phyloP scores from a whole-genome alignment of 2,797 vertebrate species.

The Trachops cirrhosus region DNA sequence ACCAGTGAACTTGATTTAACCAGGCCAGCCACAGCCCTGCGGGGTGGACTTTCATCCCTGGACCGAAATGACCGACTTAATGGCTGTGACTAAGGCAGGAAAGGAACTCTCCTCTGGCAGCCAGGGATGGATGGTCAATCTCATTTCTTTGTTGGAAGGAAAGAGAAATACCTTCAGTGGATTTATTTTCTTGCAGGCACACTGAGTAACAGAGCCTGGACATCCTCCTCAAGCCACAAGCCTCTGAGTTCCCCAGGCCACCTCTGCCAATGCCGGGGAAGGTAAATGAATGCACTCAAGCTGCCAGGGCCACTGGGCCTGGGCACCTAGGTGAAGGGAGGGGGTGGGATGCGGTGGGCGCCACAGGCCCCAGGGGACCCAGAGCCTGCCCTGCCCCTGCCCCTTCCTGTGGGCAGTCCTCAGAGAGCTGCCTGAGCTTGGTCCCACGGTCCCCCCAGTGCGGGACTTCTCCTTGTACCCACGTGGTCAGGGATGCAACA shows the following conservation, averaged over 20 bases:
- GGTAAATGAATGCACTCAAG: background rate
- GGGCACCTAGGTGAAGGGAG: background rate
- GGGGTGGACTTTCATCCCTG: background rate
- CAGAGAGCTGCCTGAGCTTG: background rate
- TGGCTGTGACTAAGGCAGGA: background rate
- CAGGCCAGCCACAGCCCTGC: background rate
- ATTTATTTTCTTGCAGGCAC: slow-evolving; percentile 23
- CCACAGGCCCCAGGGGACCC: background rate
- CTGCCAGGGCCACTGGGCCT: background rate
- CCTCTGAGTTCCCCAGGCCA: background rate
- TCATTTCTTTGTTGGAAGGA: slow-evolving; percentile 35
- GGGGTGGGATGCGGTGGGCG: background rate
- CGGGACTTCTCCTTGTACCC: background rate
- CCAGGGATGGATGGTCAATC: background rate
- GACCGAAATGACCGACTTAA: background rate
- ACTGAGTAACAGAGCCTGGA: slow-evolving; percentile 39
- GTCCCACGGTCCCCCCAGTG: background rate
- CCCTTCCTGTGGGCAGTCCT: background rate
- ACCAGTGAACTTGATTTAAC: background rate
- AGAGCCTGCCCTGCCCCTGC: background rate
- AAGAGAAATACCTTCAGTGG: background rate
- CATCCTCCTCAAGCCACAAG: background rate
- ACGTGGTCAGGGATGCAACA: background rate
- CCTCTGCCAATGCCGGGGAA: background rate
- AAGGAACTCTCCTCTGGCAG: background rate